Percentiles rank a stretch among this genome's conserved stretches.
Evolutionary conservation across 2,797 vertebrate genomes (phyloP).

Genomic region (Tympanoctomys barrerae): DNA sequence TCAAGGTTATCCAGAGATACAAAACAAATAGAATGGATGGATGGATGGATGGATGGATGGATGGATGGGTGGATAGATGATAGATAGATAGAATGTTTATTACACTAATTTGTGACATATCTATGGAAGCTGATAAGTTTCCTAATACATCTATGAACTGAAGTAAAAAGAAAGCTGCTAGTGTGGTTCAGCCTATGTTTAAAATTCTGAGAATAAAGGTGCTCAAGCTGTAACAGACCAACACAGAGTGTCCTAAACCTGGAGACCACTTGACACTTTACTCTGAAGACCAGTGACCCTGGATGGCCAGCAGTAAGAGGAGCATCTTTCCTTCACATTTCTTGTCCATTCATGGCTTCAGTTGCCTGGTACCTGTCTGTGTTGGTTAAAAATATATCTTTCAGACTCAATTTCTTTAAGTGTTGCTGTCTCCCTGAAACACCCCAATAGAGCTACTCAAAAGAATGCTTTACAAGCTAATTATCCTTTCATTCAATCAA

Average conservation of each 20-base stretch:
- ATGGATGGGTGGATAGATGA: neutral
- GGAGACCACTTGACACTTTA: neutral
- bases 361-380: neutral
- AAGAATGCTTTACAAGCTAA: neutral
- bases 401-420: neutral
- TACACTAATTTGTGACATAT: neutral
- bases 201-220: neutral
- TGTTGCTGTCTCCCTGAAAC: neutral
- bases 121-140: neutral
- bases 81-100: too few relatives aligned
- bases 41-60: neutral
- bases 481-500: neutral
- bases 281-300: neutral
- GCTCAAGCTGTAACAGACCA: neutral
- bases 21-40: neutral
- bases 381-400: neutral
- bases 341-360: accelerated
- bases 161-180: neutral
- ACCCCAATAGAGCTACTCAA: too few relatives aligned
- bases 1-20: neutral
- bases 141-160: neutral
- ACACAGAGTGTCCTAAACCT: accelerated
- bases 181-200: neutral
- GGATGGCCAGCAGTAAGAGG: neutral
- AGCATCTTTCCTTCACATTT: neutral